Conservation (phyloP, 2,888 invertebrate genomes). For the Aethes cnicana region DNA sequence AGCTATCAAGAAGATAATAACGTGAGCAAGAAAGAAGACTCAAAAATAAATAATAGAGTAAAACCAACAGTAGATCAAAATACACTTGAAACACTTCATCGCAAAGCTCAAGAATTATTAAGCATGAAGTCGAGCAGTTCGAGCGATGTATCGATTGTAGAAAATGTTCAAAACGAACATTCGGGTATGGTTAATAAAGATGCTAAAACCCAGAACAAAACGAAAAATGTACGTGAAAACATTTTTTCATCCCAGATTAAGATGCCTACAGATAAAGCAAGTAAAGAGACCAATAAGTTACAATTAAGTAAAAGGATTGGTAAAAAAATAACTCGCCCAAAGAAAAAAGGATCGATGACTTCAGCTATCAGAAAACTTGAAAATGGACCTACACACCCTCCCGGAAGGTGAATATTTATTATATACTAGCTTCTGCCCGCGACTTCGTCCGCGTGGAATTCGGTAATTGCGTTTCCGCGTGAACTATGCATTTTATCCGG, state of each 20-base stretch:
- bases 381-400: slow-evolving; percentile 34
- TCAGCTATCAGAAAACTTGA: slow-evolving; percentile 14
- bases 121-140: slow-evolving; percentile 59
- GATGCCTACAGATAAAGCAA: slow-evolving; percentile 2
- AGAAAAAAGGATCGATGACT: slow-evolving; percentile 34
- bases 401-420: slow-evolving; percentile 43
- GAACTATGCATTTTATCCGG: no score
- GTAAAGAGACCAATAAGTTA: not conserved
- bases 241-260: not conserved
- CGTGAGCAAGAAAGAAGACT: slow-evolving; percentile 6
- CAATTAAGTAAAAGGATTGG: slow-evolving; percentile 7
- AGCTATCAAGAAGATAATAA: slow-evolving; percentile 13
- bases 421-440: no score
- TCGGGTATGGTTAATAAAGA: not conserved
- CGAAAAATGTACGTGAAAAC: not conserved
- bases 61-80: slow-evolving; percentile 48
- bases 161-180: slow-evolving; percentile 23
- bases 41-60: slow-evolving; percentile 31
- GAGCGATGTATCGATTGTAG: slow-evolving; percentile 55
- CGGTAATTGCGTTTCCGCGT: no score
- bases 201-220: not conserved
- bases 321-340: slow-evolving; percentile 12
- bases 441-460: no score
- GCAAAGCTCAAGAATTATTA: slow-evolving; percentile 69
- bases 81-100: slow-evolving; percentile 65